Conservation (phyloP, 2,888 invertebrate genomes). For the Agriopis leucophaearia region DNA sequence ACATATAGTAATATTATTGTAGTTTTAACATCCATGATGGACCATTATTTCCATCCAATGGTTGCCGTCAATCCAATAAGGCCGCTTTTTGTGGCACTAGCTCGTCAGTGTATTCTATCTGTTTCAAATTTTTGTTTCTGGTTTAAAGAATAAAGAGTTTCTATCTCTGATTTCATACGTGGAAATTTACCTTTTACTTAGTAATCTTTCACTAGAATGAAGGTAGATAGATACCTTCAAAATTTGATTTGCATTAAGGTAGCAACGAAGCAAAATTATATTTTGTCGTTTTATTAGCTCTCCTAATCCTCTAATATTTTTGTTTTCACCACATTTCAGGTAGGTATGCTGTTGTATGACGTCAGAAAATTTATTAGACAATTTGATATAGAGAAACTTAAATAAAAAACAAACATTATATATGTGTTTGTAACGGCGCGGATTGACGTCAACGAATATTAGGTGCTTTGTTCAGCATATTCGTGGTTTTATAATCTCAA, state of each 20-base stretch:
- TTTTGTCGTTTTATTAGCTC: slow-evolving; percentile 6
- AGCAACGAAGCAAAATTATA: not conserved
- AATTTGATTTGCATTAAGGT: not conserved
- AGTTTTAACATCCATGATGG: too few relatives aligned
- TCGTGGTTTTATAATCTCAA: slow-evolving; percentile 55
- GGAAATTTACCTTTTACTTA: too few relatives aligned
- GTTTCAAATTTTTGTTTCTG: too few relatives aligned
- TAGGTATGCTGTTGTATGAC: slow-evolving; percentile 20
- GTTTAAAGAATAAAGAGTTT: too few relatives aligned
- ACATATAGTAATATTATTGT: too few relatives aligned
- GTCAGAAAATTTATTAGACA: slow-evolving; percentile 32
- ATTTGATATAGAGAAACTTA: slow-evolving; percentile 33
- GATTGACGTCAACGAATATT: slow-evolving; percentile 64
- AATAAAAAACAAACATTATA: slow-evolving; percentile 38
- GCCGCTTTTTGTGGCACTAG: too few relatives aligned
- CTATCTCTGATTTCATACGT: too few relatives aligned
- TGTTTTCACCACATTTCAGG: slow-evolving; percentile 20
- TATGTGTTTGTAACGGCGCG: slow-evolving; percentile 54
- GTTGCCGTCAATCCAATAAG: too few relatives aligned
- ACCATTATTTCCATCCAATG: too few relatives aligned
- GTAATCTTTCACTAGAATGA: not conserved
- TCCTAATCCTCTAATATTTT: slow-evolving; percentile 12
- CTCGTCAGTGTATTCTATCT: too few relatives aligned
- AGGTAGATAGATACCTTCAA: too few relatives aligned
- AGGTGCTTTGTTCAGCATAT: slow-evolving; percentile 60